Percentiles rank a stretch among this genome's conserved stretches.
Evolutionary conservation across 1,140 invertebrate genomes (phyloP).

Genomic region (Apis laboriosa): DNA sequence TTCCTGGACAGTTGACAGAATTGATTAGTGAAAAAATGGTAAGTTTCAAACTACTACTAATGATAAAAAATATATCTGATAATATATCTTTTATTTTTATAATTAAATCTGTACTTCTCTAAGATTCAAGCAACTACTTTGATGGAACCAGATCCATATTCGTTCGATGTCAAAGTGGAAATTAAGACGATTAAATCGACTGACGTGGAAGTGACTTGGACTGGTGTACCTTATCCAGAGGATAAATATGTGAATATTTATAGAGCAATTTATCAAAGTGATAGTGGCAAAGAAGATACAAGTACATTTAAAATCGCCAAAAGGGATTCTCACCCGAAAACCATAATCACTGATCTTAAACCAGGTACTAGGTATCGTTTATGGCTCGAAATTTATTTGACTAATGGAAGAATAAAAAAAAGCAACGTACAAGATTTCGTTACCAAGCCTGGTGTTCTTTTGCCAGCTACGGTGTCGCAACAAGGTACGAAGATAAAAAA

Average conservation of each 20-base stretch:
- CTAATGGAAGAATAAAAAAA: conserved; percentile 93
- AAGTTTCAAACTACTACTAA: conserved; percentile 50
- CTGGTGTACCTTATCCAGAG: conserved; percentile 91
- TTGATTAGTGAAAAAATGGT: conserved; percentile 86
- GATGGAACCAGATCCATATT: conserved; percentile 86
- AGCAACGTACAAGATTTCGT: conserved; percentile 93
- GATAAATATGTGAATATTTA: conserved; percentile 96
- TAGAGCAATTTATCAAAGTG: conserved; percentile 90
- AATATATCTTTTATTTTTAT: not conserved
- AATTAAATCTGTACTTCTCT: not conserved
- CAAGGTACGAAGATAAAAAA: conserved; percentile 76
- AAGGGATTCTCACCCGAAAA: conserved; percentile 87
- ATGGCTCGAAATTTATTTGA: conserved; percentile 93
- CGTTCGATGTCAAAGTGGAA: conserved; percentile 89
- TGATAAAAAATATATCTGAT: too few species aligned
- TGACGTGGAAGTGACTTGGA: conserved; percentile 90
- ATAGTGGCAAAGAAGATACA: conserved; percentile 87
- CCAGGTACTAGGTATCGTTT: conserved; percentile 91
- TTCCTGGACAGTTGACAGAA: conserved; percentile 87
- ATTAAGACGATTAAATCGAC: conserved; percentile 87
- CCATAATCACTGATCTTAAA: conserved; percentile 87
- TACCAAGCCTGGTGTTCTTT: conserved; percentile 88
- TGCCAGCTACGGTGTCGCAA: conserved; percentile 80
- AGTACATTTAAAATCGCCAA: conserved; percentile 92
- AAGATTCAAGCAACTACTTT: conserved; percentile 75